These are phyloP conservation scores for Erythrolamprus reginae DNA, from an alignment of 2,113 vertebrate genomes.

Conservation along the genomic window DNA sequence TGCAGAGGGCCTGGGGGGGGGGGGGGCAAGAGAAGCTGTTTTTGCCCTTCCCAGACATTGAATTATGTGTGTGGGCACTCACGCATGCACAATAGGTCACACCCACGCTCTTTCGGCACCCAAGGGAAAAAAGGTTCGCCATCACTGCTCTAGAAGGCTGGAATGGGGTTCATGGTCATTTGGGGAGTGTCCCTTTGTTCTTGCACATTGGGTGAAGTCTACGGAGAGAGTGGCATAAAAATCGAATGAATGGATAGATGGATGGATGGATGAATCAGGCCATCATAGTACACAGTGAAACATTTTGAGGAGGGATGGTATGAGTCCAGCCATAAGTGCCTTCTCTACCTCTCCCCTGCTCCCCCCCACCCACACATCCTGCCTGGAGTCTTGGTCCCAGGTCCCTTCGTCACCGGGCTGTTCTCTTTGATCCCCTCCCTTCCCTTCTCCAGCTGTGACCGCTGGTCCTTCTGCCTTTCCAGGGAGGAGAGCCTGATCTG, in stretches of 20 bases:
- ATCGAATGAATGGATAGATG: no score
- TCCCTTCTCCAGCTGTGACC: neutral
- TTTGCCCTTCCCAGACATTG: no score
- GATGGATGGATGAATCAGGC: neutral
- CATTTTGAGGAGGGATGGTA: neutral
- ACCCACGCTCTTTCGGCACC: no score
- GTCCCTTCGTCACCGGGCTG: neutral
- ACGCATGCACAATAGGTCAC: no score
- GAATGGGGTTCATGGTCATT: neutral
- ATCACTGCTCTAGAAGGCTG: neutral
- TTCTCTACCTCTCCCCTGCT: no score
- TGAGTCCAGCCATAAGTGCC: neutral
- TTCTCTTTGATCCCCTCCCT: neutral
- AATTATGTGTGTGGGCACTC: no score
- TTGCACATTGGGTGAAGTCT: neutral
- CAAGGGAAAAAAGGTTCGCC: no score
- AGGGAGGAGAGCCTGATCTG: conserved; percentile 93
- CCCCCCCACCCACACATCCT: no score
- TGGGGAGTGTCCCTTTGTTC: neutral
- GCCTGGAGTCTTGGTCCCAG: neutral
- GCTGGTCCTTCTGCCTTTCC: conserved; percentile 13
- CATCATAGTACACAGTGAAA: neutral
- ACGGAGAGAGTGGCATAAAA: no score
- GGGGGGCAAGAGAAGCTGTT: no score
- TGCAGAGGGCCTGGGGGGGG: no score